Percentiles rank a stretch among this genome's conserved stretches.
Conservation (phyloP, 2,888 invertebrate genomes). For the Oxycera nigricornis region DNA sequence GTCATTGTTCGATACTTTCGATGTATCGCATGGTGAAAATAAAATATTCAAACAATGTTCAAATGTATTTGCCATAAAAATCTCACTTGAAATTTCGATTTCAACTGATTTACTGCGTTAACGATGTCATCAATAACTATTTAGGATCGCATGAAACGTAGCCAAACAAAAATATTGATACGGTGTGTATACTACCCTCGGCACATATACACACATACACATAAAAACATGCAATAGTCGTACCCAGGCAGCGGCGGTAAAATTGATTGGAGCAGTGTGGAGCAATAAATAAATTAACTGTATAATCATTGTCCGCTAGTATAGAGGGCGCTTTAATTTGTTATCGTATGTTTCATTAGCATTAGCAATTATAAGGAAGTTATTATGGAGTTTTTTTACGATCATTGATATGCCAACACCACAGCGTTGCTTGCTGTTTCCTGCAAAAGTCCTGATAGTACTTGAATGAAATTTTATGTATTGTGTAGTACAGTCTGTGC, state of each 20-base stretch:
- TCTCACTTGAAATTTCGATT: no score
- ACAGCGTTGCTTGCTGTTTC: background rate
- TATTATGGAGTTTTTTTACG: conserved; percentile 7
- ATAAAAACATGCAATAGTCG: background rate
- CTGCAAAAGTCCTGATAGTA: background rate
- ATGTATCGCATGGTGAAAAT: no score
- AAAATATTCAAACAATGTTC: no score
- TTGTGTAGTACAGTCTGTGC: background rate
- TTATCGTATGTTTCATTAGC: conserved; percentile 11
- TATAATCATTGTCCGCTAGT: background rate
- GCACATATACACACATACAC: background rate
- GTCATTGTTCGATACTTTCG: no score
- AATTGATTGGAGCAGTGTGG: background rate
- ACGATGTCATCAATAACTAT: no score
- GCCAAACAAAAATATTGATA: no score
- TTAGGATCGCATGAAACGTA: no score
- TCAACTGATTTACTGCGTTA: no score
- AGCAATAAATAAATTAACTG: background rate
- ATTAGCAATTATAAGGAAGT: conserved; percentile 14
- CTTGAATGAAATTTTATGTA: background rate
- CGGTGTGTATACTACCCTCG: no score
- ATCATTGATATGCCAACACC: background rate
- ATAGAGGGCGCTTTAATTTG: background rate
- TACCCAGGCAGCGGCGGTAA: background rate
- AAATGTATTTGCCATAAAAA: no score